phyloP scores from a whole-genome alignment of 2,888 invertebrate genomes.

The Dasysyrphus albostriatus region DNA sequence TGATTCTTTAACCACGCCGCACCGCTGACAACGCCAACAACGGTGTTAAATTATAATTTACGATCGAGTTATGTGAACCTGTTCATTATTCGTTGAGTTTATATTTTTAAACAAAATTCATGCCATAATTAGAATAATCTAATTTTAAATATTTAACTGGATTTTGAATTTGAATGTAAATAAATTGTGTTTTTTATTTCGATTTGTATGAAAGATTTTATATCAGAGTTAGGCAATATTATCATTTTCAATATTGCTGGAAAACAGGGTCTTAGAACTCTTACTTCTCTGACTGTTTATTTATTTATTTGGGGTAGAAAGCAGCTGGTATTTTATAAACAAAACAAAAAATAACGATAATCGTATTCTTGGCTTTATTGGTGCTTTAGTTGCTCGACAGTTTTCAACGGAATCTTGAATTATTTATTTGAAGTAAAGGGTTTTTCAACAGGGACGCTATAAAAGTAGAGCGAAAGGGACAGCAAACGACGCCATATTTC shows the following conservation, averaged over 20 bases:
- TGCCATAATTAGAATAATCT: conserved; percentile 14
- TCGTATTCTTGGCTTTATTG: too few species aligned
- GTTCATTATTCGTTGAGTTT: conserved; percentile 3
- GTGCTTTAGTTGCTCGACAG: too few species aligned
- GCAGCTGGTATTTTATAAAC: background rate
- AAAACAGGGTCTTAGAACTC: background rate
- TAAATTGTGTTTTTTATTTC: background rate
- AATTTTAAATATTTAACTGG: conserved; percentile 3
- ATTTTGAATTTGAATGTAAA: background rate
- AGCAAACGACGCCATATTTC: too few species aligned
- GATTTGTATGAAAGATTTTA: background rate
- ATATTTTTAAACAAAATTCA: background rate
- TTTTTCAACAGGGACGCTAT: too few species aligned
- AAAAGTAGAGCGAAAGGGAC: too few species aligned
- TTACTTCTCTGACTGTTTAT: background rate
- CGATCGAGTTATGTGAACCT: conserved; percentile 6
- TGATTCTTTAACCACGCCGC: background rate
- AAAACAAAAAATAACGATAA: background rate
- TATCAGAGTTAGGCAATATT: background rate
- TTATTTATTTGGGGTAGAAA: background rate
- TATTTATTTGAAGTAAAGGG: too few species aligned
- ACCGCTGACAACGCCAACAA: background rate
- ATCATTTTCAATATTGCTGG: too few species aligned
- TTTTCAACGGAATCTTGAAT: too few species aligned
- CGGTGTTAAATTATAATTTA: conserved; percentile 25